Conservation (phyloP, 2,797 vertebrate species). For the Alca torda region DNA sequence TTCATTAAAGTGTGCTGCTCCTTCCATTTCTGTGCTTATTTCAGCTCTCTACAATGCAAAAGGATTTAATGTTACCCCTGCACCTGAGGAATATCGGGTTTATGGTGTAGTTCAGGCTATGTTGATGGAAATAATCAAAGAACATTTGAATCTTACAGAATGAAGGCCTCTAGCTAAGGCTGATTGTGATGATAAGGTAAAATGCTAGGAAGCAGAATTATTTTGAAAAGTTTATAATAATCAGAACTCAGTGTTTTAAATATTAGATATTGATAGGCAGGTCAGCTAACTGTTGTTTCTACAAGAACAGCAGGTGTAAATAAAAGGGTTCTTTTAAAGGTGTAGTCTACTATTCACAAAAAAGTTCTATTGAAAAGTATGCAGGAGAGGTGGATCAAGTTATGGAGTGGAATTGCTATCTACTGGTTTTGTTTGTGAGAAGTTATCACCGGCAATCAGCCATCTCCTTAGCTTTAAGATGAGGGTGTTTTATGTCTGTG, state of each 20-base stretch:
- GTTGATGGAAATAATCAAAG: not conserved
- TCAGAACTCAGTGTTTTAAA: not conserved
- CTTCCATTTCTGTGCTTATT: not conserved
- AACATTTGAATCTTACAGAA: not conserved
- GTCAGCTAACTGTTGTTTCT: not conserved
- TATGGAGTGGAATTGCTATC: not conserved
- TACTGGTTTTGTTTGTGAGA: not conserved
- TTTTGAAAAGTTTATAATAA: not conserved
- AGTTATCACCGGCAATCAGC: slow-evolving; percentile 14
- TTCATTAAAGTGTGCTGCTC: not conserved
- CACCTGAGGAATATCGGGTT: not conserved
- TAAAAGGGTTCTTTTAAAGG: not conserved
- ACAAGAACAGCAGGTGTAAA: not conserved
- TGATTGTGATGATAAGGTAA: not conserved
- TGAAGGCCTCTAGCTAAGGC: not conserved
- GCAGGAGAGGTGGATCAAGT: not conserved
- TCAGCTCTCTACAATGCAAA: not conserved
- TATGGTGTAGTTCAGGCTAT: not conserved
- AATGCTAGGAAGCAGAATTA: not conserved
- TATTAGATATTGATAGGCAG: not conserved
- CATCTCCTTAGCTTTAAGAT: not conserved
- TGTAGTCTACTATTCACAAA: not conserved
- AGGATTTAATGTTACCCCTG: not conserved
- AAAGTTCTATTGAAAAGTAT: not conserved
- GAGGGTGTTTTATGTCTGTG: not conserved